Conservation (phyloP, 1,140 invertebrate species). For the Mercenaria mercenaria region DNA sequence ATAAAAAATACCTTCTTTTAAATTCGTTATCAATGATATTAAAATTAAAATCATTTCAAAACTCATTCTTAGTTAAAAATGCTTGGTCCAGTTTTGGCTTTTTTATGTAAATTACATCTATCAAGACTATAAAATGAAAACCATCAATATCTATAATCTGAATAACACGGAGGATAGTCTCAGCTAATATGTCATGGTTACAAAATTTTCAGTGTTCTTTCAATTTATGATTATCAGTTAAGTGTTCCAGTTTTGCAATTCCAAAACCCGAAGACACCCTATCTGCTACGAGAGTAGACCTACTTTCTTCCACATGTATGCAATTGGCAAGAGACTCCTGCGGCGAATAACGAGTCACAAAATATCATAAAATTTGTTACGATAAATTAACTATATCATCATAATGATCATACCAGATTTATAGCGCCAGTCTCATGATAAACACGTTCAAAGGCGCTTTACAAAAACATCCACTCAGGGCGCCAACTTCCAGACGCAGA, state of each 20-base stretch:
- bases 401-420: no score
- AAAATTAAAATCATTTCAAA: conserved; percentile 36
- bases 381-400: no score
- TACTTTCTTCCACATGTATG: neutral
- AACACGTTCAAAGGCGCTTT: no score
- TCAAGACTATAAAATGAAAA: conserved; percentile 34
- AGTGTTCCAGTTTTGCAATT: conserved; percentile 7
- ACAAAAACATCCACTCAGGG: no score
- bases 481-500: no score
- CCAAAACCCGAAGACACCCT: neutral
- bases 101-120: conserved; percentile 22
- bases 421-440: no score
- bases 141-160: neutral
- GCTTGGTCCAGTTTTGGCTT: conserved; percentile 19
- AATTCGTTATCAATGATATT: conserved; percentile 69
- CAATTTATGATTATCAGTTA: neutral
- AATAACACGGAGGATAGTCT: neutral
- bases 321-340: no score
- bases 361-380: no score
- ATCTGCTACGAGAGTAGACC: neutral
- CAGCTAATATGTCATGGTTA: conserved; percentile 33
- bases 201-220: neutral
- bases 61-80: conserved; percentile 30
- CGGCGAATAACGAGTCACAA: no score
- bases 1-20: conserved; percentile 69